Conservation (phyloP, 2,888 invertebrate genomes). For the Noctua janthina region DNA sequence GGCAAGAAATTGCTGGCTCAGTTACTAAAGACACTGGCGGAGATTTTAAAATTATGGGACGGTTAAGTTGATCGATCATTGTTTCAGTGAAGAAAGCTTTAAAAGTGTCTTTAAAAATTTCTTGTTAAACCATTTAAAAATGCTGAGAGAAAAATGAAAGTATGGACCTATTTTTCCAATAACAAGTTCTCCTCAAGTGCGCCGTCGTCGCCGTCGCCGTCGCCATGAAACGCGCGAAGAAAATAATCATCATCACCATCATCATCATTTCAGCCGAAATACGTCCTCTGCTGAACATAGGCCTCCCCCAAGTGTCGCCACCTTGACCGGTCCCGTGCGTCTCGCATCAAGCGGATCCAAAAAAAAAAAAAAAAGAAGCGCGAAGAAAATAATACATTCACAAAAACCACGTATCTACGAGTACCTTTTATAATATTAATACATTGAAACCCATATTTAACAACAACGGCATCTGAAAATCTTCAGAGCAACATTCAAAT, state of each 20-base stretch:
- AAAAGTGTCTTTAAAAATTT: constrained; percentile 6
- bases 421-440: not conserved
- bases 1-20: constrained; percentile 27
- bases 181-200: not conserved
- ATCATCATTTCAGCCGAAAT: too few relatives aligned
- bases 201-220: too few relatives aligned
- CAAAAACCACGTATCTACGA: not conserved
- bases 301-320: too few relatives aligned
- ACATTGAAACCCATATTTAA: constrained; percentile 27
- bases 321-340: too few relatives aligned
- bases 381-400: not conserved
- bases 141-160: not conserved
- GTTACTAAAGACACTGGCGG: constrained; percentile 17
- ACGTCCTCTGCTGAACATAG: too few relatives aligned
- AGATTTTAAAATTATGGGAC: constrained; percentile 32
- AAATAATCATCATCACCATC: too few relatives aligned
- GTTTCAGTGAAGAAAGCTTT: constrained; percentile 8
- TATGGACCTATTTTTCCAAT: not conserved
- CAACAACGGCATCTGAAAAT: constrained; percentile 34
- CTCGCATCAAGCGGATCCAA: too few relatives aligned
- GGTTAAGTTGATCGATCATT: constrained; percentile 18
- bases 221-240: not conserved
- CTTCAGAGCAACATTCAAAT: constrained; percentile 66
- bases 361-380: too few relatives aligned
- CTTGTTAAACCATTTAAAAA: not conserved